Base-by-base conservation (phyloP, 2,888 invertebrate genomes). In the Asteroscopus sphinx region DNA sequence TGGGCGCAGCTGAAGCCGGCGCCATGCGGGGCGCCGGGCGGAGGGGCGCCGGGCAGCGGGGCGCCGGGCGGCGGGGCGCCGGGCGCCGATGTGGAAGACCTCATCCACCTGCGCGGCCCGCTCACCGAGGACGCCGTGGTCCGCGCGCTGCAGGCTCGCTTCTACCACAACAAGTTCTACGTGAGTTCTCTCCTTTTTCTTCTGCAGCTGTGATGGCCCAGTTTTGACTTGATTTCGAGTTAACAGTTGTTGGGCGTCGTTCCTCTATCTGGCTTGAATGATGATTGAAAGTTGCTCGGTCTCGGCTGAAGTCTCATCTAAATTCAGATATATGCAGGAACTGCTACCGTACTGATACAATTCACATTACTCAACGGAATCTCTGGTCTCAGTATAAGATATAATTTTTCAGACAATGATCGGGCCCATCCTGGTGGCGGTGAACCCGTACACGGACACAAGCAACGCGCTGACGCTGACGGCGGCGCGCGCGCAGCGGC, bases 71-170 rank as follows among this genome's bases (percentile, higher is more conserved):
- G 69, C 83, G 46, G 76, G 15, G 2, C 83, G 47, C 76, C 55
- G 69, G 53, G 58, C 76, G 76, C 86, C 47, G 95, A 97, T 89
- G 95, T 98, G 85, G 97, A 98, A 82, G 98, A 99, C 94, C 96
- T 99, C 80, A 98, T 98, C 87, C 98, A 98, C 93, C 95, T 99
- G 81, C 96, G 97, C 41, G 98, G 98, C 30, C 98, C 98, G 48
- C 96, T 99, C 80, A 99, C 98, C 30, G 99, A 99, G 91, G 98
- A 99, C 89, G 98, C 98, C 57, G 97, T 99, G 44, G 97, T 98
- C 91, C 96, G 97, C 87, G 97, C 98, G 81, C 95, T 99, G 70
- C 98, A 99, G 86, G 97, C 98, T 8, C 95, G 98, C 82, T 99
- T 98, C 94, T 96, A 96, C 83, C 96, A 97, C 72, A 96, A 97